Base-by-base conservation (phyloP, 2,888 invertebrate species). In the Lochmaea crataegi region DNA sequence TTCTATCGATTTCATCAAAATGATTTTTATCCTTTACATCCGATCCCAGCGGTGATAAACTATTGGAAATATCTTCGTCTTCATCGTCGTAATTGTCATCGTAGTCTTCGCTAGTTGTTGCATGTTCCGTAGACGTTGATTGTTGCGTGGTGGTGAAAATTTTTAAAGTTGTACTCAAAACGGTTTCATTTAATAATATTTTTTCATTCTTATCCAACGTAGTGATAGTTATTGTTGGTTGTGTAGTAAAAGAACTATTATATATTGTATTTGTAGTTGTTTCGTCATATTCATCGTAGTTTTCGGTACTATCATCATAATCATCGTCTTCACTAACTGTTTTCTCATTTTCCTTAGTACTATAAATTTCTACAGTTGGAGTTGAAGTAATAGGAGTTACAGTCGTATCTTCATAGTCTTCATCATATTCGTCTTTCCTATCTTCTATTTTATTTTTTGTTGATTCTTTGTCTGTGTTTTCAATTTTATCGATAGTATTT, bases 21-120 rank as follows among this genome's bases (percentile, higher is more conserved):
- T 22, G 22, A 22, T 22, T 22, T 22, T 48, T 48, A 5, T 14
- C n/a, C 12, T 2, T 48, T 14, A 48, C 5, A 51, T 51, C 51
- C 11, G 11, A 4, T 12, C 42, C 42, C 42, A 42, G 11, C 1
- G 16, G 53, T 53, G 18, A 18, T 18, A 53, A 16, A 53, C 16
- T 53, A 45, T 45, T 45, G 11, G 45, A 45, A 12, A 45, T 45
- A 58, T 26, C 32, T 12, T 45, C 45, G 0, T 45, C 45, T 11
- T 45, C 45, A 45, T 45, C 58, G 53, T 77, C 71, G 9, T 65
- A 68, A 14, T 69, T 70, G 51, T 72, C 67, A n/a, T 51, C 60
- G 1, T 64, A 57, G 18, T 71, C 61, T 6, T 57, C 68, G 45
- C 4, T 14, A 45, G 12, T 45, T 12, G 45, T 45, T 11, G 45